Percentiles rank a stretch among this genome's conserved stretches.
Conservation (phyloP, 2,888 invertebrate genomes). For the Sinotaia quadrata region DNA sequence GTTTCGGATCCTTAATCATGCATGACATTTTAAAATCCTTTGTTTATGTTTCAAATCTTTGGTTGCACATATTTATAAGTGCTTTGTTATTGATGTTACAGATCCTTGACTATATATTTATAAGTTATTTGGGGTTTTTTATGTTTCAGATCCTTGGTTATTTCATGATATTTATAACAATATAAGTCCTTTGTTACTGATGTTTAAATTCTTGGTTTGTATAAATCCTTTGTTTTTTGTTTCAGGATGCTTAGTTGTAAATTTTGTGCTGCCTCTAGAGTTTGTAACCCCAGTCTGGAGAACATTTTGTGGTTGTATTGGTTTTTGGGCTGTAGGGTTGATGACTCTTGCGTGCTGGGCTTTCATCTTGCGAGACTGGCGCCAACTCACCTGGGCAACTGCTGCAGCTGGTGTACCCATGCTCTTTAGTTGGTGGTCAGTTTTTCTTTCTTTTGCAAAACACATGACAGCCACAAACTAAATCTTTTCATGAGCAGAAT, state of each 20-base stretch:
- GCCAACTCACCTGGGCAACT: conserved; percentile 59
- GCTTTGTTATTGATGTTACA: too few relatives aligned
- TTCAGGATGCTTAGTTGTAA: conserved; percentile 66
- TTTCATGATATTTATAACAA: not conserved
- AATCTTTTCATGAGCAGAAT: not conserved
- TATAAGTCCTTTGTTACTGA: not conserved
- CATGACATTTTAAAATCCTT: too few relatives aligned
- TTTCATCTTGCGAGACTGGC: conserved; percentile 66
- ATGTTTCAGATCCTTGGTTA: not conserved
- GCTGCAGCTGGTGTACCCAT: conserved; percentile 56
- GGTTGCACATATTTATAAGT: too few relatives aligned
- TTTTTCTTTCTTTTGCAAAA: conserved; percentile 7
- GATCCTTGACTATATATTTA: too few relatives aligned
- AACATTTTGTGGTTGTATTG: conserved; percentile 69
- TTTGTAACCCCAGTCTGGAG: conserved; percentile 67
- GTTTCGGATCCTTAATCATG: too few relatives aligned
- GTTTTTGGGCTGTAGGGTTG: conserved; percentile 68
- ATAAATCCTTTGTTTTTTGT: not conserved
- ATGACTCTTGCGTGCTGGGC: conserved; percentile 63
- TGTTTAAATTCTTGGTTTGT: not conserved
- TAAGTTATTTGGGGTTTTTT: too few relatives aligned
- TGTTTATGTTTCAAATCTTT: too few relatives aligned
- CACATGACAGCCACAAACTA: too few relatives aligned
- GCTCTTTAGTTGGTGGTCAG: conserved; percentile 65
- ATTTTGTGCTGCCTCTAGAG: conserved; percentile 69